Base-by-base conservation (phyloP, 2,888 invertebrate genomes). In the Pyrochroa serraticornis region DNA sequence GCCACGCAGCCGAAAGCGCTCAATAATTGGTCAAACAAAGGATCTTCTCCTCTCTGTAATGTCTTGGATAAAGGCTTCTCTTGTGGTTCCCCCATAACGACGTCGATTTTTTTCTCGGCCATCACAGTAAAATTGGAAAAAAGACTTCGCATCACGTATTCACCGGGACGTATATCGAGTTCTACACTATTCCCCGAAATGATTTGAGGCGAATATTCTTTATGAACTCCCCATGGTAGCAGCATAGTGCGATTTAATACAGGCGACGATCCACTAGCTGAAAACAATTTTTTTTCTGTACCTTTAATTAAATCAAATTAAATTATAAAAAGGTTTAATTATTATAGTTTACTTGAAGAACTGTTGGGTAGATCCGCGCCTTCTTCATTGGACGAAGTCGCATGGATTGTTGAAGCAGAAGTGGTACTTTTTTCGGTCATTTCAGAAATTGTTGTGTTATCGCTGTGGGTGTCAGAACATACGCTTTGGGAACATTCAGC, bases 31-130 rank as follows among this genome's bases (percentile, higher is more conserved):
- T 99, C 98, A 74, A 99, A 91, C 68, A 95, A 93, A 6, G 89
- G 82, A 81, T 99, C 98, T 82, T 99, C 98, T 7, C 97, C 97
- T 63, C 97, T 85, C 81, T 97, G 97, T 51, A 99, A 80, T 1
- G 95, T 88, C 83, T 98, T 98, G 30, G 95, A 94, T 34, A 99
- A 79, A n/a, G 93, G 91, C 76, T 94, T 94, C 75, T 98, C 98
- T 88, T 91, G 82, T 58, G 92, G 89, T 78, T 98, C 98, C 49
- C 92, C 85, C 88, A 97, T 92, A 1, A 98, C 95, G 51, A 89
- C 86, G 75, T 97, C 96, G 81, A 99, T 95, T 81, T 98, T 98
- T 76, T 92, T 91, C 74, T 97, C 97, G 0, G 96, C 95, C 72
- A 95, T 91, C 1, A 91, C 83, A 0, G 97, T 96, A 74, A 98